Base-by-base conservation (phyloP, 2,888 invertebrate genomes). In the Parascotia fuliginaria region DNA sequence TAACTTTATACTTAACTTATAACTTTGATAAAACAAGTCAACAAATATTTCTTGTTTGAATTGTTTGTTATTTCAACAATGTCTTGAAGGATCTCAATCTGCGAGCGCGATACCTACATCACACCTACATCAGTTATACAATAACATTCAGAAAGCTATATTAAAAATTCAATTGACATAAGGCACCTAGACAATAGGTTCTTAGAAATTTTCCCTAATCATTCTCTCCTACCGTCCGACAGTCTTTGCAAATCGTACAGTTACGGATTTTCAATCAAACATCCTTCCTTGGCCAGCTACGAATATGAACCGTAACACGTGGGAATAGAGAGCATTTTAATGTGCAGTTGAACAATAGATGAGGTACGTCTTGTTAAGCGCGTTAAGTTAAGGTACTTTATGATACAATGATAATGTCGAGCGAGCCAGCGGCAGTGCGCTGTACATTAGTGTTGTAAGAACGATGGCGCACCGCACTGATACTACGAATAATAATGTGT, bases 211-310 rank as follows among this genome's bases (percentile, higher is more conserved):
- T 46, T 19, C 55, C 46, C 44, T 53, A 60, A 64, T 53, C 53
- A 48, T 31, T 48, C 42, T 42, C 48, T 36, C 13, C 29, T 11
- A 33, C 36, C 31, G 38, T 32, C 43, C 61, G 55, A 63, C 63
- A 69, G 65, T 69, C 69, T 69, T 70, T 62, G 65, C 57, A 63
- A 73, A 73, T 74, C 67, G 61, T 48, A 56, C 63, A 72, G 74
- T 74, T 69, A 70, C 60, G 55, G 55, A 53, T 55, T 58, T 69
- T 65, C 69, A 68, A 60, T 60, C 58, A 65, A 70, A 59, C 39
- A 53, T 53, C 49, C 44, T 42, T 42, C 38, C 37, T 32, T 3
- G 4, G 13, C 32, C 9, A 15, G 32, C 9, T 16, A 37, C 40
- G 19, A 62, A 63, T 61, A 55, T 22, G 39, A 48, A 52, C 61